Evolutionary conservation across 2,113 vertebrate genomes (phyloP), one percentile per base, ranked within the genome.

Genomic region (Alosa alosa): DNA sequence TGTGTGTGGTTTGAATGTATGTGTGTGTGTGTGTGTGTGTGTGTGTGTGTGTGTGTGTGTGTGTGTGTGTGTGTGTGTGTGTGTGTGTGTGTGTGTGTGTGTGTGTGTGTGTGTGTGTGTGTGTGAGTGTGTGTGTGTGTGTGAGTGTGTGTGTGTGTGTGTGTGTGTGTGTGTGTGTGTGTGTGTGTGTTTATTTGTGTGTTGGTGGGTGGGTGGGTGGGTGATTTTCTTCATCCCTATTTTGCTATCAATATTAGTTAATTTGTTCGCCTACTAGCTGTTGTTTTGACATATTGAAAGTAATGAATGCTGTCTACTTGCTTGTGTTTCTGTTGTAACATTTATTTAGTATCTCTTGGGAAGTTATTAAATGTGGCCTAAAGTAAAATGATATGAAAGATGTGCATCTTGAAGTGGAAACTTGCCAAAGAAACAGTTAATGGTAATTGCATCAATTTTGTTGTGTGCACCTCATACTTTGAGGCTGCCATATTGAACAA

Each of bases 401-500:
- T 72, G 64, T 72, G 64, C 25, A 36, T 72, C 17, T 57, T 18
- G 18, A 57, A 57, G 55, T 60, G 55, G 55, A 60, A 18, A 22
- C 20, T 22, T 60, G 55, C 55, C 55, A 60, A 60, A 60, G 55
- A 22, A 60, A 60, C 55, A 60, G 55, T 60, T 60, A 20, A 60
- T 60, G 18, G 18, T 60, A 20, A 60, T 22, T 22, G 55, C 55
- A 60, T 60, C 55, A 60, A 22, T 60, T 60, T 60, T 6, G 55
- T 60, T 22, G 55, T 5, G 18, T 60, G 20, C 55, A 6, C 20
- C 55, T 22, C 22, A 60, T 6, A 4, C 55, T 36, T 83, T 64
- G 85, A 36, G 64, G 45, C 45, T 82, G 85, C 84, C 87, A 84
- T 81, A 72, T 84, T 86, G 52, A 82, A 46, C 82, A 41, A 47